Conservation (phyloP, 2,888 invertebrate species). For the Hemistola chrysoprasaria region DNA sequence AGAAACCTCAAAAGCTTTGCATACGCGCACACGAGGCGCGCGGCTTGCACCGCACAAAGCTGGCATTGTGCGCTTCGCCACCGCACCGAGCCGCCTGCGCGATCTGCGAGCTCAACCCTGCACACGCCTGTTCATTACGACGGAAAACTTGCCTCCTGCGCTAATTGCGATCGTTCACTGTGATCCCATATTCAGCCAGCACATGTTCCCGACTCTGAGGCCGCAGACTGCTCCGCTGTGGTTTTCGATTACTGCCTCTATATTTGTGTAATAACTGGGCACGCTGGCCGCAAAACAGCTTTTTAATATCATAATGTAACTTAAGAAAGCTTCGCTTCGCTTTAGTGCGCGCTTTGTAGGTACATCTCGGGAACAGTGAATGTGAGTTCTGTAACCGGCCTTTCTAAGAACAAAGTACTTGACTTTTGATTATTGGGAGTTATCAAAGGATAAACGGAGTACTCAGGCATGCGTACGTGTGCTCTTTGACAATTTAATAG, state of each 20-base stretch:
- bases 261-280: conserved; percentile 56
- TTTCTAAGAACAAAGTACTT: conserved; percentile 35
- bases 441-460: conserved; percentile 56
- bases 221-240: conserved; percentile 64
- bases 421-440: conserved; percentile 69
- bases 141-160: conserved; percentile 47
- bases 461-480: conserved; percentile 60
- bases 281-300: conserved; percentile 43
- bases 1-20: conserved; percentile 75
- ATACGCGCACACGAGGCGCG: conserved; percentile 30
- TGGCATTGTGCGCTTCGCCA: conserved; percentile 37
- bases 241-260: conserved; percentile 64
- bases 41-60: conserved; percentile 39
- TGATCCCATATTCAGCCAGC: conserved; percentile 59
- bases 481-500: conserved; percentile 81
- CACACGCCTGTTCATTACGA: conserved; percentile 54
- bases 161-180: conserved; percentile 62
- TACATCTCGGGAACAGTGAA: background rate
- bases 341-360: background rate
- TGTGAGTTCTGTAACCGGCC: background rate
- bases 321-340: conserved; percentile 7
- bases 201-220: conserved; percentile 63
- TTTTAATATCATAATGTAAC: conserved; percentile 36
- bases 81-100: background rate
- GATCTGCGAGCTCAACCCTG: conserved; percentile 23